Evolutionary conservation across 2,113 vertebrate species (phyloP), one percentile per base, ranked within the genome.

Genomic region (Phylloscopus whistleri): DNA sequence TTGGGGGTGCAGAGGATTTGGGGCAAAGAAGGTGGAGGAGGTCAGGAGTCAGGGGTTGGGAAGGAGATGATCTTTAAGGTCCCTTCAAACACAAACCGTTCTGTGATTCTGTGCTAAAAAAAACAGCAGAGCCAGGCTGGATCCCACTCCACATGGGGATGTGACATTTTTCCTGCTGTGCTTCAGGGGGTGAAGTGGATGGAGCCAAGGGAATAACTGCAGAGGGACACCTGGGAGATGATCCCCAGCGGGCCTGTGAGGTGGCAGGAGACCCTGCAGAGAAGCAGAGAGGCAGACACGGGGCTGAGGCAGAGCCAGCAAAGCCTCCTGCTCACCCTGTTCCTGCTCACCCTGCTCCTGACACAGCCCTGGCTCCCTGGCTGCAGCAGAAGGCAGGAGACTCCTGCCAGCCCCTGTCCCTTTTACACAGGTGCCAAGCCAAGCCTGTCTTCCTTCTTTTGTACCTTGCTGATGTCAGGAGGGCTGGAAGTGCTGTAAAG

Each of bases 401-500:
- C 33, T 24, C 44, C 69, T 8, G 2, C 44, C 49, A 48, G n/a
- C 44, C 63, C 44, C 33, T 27, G 13, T 16, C 14, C 72, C 74
- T 90, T 90, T 93, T 30, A 76, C 12, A 23, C 46, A 21, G 0
- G 1, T 49, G 52, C 73, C 48, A 75, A 48, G 70, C 13, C 26
- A 16, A 89, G 14, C 21, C 51, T 7, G 2, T 18, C 41, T 14
- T 22, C 19, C 15, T n/a, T 19, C 41, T 13, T 16, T 27, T 8
- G 48, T 76, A 84, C 90, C 88, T 89, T 64, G 43, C 49, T 89
- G 9, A 18, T 82, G 51, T 75, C 83, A 94, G 89, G 75, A 75
- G 84, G 39, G 87, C 88, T 96, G 93, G 82, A 96, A 96, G 91
- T 86, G 94, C 94, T 23, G 27, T 13, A 67, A 84, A 96, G 88